Percentiles rank a stretch among this genome's conserved stretches.
phyloP scores from a whole-genome alignment of 1,140 invertebrate species.

The Caerostris darwini region DNA sequence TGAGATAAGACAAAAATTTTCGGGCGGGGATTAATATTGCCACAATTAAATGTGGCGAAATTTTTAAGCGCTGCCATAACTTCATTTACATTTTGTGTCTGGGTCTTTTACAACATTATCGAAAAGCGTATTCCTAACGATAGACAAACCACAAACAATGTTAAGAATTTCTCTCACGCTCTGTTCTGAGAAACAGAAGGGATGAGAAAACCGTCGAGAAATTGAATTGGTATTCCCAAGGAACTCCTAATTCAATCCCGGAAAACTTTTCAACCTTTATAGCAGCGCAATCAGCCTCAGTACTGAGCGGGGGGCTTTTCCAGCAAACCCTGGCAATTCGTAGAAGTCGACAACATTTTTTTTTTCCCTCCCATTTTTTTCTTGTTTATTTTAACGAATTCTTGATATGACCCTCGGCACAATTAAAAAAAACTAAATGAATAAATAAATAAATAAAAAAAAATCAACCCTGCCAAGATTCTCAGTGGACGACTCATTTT shows the following conservation, averaged over 20 bases:
- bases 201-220: neutral
- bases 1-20: neutral
- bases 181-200: conserved; percentile 25
- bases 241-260: conserved; percentile 63
- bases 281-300: conserved; percentile 57
- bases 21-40: neutral
- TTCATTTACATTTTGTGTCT: neutral
- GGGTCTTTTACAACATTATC: conserved; percentile 31
- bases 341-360: conserved; percentile 17
- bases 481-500: neutral
- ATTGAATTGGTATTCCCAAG: conserved; percentile 63
- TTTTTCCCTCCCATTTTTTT: neutral
- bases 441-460: neutral
- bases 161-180: conserved; percentile 66
- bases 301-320: conserved; percentile 7
- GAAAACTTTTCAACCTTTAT: conserved; percentile 71
- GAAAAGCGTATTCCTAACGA: conserved; percentile 25
- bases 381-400: neutral
- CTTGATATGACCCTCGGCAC: neutral
- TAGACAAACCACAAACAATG: conserved; percentile 15
- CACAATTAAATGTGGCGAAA: neutral
- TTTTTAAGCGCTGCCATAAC: neutral
- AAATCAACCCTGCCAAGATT: neutral
- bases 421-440: neutral
- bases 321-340: neutral